Percentiles rank a stretch among this genome's conserved stretches.
These are phyloP conservation scores for Coryphaenoides rupestris DNA, from an alignment of 2,113 vertebrate species.

Conservation along the genomic window DNA sequence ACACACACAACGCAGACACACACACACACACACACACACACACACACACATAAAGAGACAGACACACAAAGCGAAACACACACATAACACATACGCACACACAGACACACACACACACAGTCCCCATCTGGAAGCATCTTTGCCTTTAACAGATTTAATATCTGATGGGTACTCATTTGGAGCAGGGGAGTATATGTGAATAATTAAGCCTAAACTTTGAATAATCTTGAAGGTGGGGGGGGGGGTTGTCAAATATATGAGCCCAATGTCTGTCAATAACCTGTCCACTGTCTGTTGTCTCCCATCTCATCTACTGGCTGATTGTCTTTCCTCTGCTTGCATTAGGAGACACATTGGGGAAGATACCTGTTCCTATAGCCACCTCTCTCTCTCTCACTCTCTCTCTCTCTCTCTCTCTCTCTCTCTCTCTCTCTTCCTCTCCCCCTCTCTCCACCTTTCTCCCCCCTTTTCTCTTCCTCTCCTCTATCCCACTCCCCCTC, in stretches of 20 bases:
- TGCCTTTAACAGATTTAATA: conserved; percentile 9
- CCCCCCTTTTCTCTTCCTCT: background rate
- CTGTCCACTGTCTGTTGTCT: background rate
- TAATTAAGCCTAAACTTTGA: background rate
- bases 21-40: conserved; percentile 19
- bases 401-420: background rate
- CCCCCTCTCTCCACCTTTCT: background rate
- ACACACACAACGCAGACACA: too few species aligned
- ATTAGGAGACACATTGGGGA: background rate
- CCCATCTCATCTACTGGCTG: background rate
- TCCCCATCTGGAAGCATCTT: conserved; percentile 6
- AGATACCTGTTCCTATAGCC: background rate
- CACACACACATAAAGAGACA: conserved; percentile 8
- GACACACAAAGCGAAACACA: too few species aligned
- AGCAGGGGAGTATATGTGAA: conserved; percentile 2
- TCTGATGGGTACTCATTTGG: conserved; percentile 3
- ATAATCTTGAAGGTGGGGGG: background rate
- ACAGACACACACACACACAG: background rate
- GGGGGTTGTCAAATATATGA: background rate
- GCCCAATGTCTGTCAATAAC: too few species aligned
- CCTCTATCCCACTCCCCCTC: too few species aligned
- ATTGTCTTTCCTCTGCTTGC: background rate
- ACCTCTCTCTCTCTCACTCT: background rate
- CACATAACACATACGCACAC: too few species aligned
- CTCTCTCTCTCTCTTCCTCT: background rate